Evolutionary conservation across 2,888 invertebrate species (phyloP), one percentile per base, ranked within the genome.

Genomic region (Drosophila anomalata): DNA sequence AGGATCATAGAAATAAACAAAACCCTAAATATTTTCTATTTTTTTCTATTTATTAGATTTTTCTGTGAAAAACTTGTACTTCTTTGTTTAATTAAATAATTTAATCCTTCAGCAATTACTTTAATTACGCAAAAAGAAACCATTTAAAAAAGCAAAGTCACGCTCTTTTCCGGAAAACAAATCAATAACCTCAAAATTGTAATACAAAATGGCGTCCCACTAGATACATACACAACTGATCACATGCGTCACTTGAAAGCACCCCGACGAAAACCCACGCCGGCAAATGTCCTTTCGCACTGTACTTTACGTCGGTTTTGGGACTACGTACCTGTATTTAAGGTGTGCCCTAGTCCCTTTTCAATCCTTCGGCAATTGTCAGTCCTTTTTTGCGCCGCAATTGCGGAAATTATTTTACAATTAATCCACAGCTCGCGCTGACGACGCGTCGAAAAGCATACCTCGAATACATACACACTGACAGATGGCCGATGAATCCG

Each of bases 171-270:
- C 31, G 9, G 8, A 31, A 61, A 55, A 62, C 31, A 22, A 41
- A 44, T 41, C 17, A 69, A 67, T 84, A 84, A 76, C 76, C 76
- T 70, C 54, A 78, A 85, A 78, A 59, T 11, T 9, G 5, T 66
- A 71, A 78, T 63, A n/a, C 75, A 84, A 84, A 7, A 84, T 84
- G 83, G 83, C 88, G 88, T 36, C 74, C 14, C 66, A 62, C 51
- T 46, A 61, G 75, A 77, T 82, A 78, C 82, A 81, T 75, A 68
- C 79, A 81, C 66, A 72, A 56, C 24, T 63, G 88, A 82, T 82
- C 87, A 58, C 76, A 72, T 74, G 74, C 71, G 85, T 78, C 71
- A 55, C 62, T 33, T 26, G n/a, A 70, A 71, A 70, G 72, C 69
- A 72, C 69, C 69, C 41, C 20, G 17, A 9, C 52, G 22, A 29